Evolutionary conservation across 2,797 vertebrate species (phyloP).

Genomic region (Ceyx erithaca): DNA sequence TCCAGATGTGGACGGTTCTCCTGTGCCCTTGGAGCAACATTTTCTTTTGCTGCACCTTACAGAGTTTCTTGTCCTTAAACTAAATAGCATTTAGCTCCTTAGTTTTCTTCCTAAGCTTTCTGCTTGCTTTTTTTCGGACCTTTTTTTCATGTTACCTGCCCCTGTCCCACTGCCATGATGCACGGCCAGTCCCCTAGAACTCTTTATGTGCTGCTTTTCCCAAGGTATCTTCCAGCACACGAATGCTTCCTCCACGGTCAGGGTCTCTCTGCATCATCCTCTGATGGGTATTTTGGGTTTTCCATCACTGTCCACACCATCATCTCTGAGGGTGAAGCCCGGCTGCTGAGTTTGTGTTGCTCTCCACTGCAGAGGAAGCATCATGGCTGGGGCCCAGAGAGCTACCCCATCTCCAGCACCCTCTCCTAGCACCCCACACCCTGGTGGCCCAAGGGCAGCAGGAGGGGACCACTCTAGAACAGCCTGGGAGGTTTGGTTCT

Average conservation of each 20-base stretch:
- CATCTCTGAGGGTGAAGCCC: not conserved
- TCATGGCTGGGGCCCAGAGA: not conserved
- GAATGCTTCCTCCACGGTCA: not conserved
- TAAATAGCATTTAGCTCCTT: not conserved
- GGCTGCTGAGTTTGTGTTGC: not conserved
- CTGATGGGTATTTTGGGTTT: not conserved
- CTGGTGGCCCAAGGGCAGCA: fast-evolving
- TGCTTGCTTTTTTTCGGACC: not conserved
- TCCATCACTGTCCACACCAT: fast-evolving
- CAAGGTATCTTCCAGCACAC: not conserved
- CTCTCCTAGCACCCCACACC: not conserved
- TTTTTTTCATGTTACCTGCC: fast-evolving
- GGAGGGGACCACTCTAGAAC: not conserved
- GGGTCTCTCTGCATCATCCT: not conserved
- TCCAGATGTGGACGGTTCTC: not conserved
- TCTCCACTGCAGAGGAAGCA: fast-evolving
- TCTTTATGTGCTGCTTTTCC: not conserved
- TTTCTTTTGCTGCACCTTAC: not conserved
- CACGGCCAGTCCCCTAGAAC: fast-evolving
- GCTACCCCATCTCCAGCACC: not conserved
- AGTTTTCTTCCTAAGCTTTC: not conserved
- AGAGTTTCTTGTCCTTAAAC: not conserved
- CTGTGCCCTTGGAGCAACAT: not conserved
- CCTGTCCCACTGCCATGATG: not conserved
- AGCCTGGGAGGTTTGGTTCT: constrained; percentile 39